These are phyloP conservation scores for Latheticus oryzae DNA, from an alignment of 2,888 invertebrate species.

Conservation along the genomic window DNA sequence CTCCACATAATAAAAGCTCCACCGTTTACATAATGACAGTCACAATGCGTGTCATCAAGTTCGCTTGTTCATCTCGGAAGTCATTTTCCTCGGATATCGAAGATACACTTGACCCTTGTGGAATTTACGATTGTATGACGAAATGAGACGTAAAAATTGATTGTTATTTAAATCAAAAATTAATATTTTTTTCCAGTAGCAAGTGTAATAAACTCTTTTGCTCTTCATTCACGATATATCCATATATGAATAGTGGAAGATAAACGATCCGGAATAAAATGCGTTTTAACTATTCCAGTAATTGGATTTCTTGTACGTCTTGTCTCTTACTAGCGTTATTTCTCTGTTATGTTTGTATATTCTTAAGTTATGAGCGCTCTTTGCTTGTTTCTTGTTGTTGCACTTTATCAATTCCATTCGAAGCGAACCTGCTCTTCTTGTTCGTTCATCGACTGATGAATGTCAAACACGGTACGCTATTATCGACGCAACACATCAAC, in stretches of 20 bases:
- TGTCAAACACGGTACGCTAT: slow-evolving; percentile 35
- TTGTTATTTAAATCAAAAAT: slow-evolving; percentile 41
- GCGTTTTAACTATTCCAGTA: slow-evolving; percentile 52
- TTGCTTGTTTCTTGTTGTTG: slow-evolving; percentile 50
- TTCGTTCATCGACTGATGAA: slow-evolving; percentile 22
- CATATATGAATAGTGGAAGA: slow-evolving; percentile 55
- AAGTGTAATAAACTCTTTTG: slow-evolving; percentile 21
- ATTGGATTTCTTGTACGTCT: slow-evolving; percentile 57
- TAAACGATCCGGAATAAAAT: slow-evolving; percentile 56
- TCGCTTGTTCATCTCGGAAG: slow-evolving; percentile 64
- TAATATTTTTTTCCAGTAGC: slow-evolving; percentile 27
- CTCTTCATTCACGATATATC: slow-evolving; percentile 45
- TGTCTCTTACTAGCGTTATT: slow-evolving; percentile 53
- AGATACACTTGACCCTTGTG: slow-evolving; percentile 59
- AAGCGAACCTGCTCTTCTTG: slow-evolving; percentile 26
- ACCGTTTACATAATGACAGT: slow-evolving; percentile 65
- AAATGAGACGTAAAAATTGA: slow-evolving; percentile 4
- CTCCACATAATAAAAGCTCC: slow-evolving; percentile 60
- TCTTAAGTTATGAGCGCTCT: slow-evolving; percentile 51
- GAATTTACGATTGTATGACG: slow-evolving; percentile 50
- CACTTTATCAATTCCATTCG: slow-evolving; percentile 47
- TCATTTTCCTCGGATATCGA: slow-evolving; percentile 62
- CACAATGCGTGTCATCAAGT: slow-evolving; percentile 65
- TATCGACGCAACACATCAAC: slow-evolving; percentile 30
- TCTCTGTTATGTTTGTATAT: slow-evolving; percentile 53